Percentiles rank a stretch among this genome's conserved stretches.
These are phyloP conservation scores for Thymelicus acteon DNA, from an alignment of 2,888 invertebrate genomes.

Conservation along the genomic window DNA sequence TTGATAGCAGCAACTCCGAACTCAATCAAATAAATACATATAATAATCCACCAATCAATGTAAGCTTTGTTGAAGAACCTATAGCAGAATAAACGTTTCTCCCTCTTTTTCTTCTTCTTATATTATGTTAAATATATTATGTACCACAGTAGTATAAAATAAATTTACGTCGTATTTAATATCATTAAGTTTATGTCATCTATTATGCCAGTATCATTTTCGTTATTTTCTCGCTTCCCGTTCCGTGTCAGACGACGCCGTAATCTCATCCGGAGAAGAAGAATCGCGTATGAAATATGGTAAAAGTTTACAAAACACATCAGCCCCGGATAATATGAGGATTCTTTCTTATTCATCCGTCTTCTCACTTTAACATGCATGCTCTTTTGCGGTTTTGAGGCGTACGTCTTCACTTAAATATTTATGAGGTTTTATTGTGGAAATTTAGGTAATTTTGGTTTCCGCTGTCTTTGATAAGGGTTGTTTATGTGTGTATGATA, in stretches of 20 bases:
- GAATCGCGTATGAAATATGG: conserved; percentile 37
- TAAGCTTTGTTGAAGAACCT: no score
- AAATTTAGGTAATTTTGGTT: conserved; percentile 40
- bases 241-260: not conserved
- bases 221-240: not conserved
- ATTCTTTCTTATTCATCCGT: conserved; percentile 37
- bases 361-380: conserved; percentile 36
- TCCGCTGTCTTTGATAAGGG: conserved; percentile 17
- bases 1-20: not conserved
- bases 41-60: no score
- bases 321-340: conserved; percentile 50
- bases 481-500: not conserved
- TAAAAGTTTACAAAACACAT: conserved; percentile 60
- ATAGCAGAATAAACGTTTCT: no score
- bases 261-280: conserved; percentile 16
- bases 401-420: conserved; percentile 32
- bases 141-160: no score
- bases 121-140: no score
- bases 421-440: conserved; percentile 57
- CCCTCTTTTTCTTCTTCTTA: no score
- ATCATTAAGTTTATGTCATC: no score
- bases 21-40: not conserved
- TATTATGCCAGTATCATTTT: no score
- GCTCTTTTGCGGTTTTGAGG: conserved; percentile 41
- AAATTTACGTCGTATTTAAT: no score